phyloP scores from a whole-genome alignment of 2,113 vertebrate genomes.

The Epinephelus fuscoguttatus region DNA sequence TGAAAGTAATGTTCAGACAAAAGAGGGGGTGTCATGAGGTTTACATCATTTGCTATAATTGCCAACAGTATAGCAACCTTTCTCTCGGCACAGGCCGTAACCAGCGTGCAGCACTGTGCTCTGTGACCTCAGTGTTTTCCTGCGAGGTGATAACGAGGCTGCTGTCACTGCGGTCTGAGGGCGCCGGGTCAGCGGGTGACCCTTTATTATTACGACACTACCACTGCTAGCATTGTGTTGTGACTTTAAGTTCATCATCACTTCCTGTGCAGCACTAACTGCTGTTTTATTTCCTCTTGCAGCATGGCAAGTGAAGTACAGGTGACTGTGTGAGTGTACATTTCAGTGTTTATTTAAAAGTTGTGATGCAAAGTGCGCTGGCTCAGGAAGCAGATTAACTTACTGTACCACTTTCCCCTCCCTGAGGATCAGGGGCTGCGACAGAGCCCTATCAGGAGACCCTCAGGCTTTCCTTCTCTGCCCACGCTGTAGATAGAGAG shows the following conservation, averaged over 20 bases:
- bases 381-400: slow-evolving; percentile 24
- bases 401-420: slow-evolving; percentile 28
- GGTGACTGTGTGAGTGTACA: neutral
- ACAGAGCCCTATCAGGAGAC: slow-evolving; percentile 51
- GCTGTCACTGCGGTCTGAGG: slow-evolving; percentile 31
- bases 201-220: neutral
- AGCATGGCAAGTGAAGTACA: neutral
- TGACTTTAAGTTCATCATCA: neutral
- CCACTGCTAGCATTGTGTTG: neutral
- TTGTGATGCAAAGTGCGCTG: slow-evolving; percentile 7
- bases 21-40: neutral
- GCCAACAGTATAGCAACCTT: neutral
- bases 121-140: slow-evolving; percentile 27
- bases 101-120: neutral
- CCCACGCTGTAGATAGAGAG: slow-evolving; percentile 27
- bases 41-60: slow-evolving; percentile 25
- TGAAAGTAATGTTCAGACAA: neutral
- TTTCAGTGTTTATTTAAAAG: neutral
- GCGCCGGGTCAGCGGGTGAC: slow-evolving; percentile 46
- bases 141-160: slow-evolving; percentile 53
- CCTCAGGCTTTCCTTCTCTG: slow-evolving; percentile 63
- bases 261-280: neutral
- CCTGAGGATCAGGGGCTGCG: slow-evolving; percentile 48
- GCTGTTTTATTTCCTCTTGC: neutral
- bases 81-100: slow-evolving; percentile 8